Percentiles rank a stretch among this genome's conserved stretches.
phyloP scores from a whole-genome alignment of 92 coral and sea anemone species.

The Desmophyllum pertusum region DNA sequence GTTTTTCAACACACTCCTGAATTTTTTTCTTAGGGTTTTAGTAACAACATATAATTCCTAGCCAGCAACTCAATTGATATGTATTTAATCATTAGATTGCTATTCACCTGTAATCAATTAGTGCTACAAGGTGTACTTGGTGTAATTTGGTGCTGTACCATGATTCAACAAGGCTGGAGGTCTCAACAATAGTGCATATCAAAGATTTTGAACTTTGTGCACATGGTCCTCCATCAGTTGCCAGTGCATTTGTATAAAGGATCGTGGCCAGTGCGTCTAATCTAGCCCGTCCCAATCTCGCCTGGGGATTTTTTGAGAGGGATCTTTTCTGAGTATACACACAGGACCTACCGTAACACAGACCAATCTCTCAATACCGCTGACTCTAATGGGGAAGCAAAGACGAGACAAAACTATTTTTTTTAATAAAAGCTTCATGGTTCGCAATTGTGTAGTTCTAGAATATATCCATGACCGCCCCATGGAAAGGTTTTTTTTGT shows the following conservation, averaged over 20 bases:
- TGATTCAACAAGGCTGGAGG: slow-evolving; percentile 57
- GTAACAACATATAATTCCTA: not conserved
- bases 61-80: not conserved
- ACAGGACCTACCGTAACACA: slow-evolving; percentile 47
- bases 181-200: slow-evolving; percentile 75
- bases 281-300: slow-evolving; percentile 73
- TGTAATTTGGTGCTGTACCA: slow-evolving; percentile 35
- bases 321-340: slow-evolving; percentile 62
- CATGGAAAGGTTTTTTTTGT: too few species aligned
- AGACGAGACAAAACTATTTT: too few species aligned
- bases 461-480: too few species aligned
- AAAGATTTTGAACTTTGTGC: slow-evolving; percentile 56
- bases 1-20: not conserved
- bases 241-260: slow-evolving; percentile 64
- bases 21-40: too few species aligned
- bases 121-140: too few species aligned
- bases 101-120: too few species aligned
- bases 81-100: not conserved
- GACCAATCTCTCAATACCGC: slow-evolving; percentile 47
- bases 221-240: slow-evolving; percentile 67
- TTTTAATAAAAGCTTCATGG: not conserved
- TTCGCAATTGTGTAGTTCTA: too few species aligned
- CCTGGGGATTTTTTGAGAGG: slow-evolving; percentile 67
- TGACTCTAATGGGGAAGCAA: slow-evolving; percentile 25
- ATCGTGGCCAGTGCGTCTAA: slow-evolving; percentile 56